These are phyloP conservation scores for Mamestra brassicae DNA, from an alignment of 2,888 invertebrate genomes.

Conservation along the genomic window DNA sequence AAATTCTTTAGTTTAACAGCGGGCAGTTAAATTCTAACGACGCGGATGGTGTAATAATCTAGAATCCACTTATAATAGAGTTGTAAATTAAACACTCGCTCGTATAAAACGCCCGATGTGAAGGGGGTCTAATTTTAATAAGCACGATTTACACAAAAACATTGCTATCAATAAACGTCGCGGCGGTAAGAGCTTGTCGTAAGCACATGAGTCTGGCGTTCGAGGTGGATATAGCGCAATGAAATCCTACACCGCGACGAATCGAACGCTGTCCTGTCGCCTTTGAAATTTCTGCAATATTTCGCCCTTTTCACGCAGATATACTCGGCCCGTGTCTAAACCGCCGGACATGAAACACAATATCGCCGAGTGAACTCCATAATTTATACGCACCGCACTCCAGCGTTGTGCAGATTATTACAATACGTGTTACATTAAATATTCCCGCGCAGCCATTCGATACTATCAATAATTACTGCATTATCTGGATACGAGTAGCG, in stretches of 20 bases:
- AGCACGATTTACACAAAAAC: conserved; percentile 80
- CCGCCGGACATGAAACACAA: conserved; percentile 90
- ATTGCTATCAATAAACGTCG: conserved; percentile 86
- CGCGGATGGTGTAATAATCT: conserved; percentile 69
- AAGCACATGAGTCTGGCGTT: conserved; percentile 81
- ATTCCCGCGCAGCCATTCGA: conserved; percentile 63
- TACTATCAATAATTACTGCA: conserved; percentile 51
- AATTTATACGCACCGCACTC: conserved; percentile 86
- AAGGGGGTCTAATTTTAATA: conserved; percentile 82
- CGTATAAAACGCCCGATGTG: conserved; percentile 73
- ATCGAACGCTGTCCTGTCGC: conserved; percentile 90
- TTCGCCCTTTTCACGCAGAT: conserved; percentile 90
- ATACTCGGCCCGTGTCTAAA: conserved; percentile 88
- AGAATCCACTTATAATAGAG: conserved; percentile 68
- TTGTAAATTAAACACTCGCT: conserved; percentile 71
- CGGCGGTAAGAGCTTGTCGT: conserved; percentile 76
- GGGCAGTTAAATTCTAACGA: conserved; percentile 74
- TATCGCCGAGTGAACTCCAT: conserved; percentile 87
- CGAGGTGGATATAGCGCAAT: conserved; percentile 85
- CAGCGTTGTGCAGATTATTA: conserved; percentile 78
- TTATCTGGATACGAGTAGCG: conserved; percentile 6
- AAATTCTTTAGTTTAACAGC: conserved; percentile 73
- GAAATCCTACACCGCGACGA: conserved; percentile 90
- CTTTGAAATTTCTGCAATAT: conserved; percentile 90
- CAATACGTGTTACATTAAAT: conserved; percentile 80